phyloP scores from a whole-genome alignment of 2,113 vertebrate species.

The Bufo bufo region DNA sequence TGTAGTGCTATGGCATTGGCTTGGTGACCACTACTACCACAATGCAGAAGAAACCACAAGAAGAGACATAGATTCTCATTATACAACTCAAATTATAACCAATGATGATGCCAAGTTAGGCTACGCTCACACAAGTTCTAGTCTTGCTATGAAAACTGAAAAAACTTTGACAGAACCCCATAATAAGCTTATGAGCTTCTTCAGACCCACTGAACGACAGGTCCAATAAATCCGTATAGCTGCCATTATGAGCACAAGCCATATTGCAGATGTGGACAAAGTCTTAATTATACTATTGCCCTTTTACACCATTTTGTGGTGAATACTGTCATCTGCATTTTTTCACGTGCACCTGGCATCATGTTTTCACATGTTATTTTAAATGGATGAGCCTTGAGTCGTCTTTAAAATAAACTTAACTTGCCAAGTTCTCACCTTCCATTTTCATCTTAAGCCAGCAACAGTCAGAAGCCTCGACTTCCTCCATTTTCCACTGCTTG shows the following conservation, averaged over 20 bases:
- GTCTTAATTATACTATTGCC: background rate
- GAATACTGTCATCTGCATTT: too few species aligned
- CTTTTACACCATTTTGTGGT: background rate
- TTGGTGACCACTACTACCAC: background rate
- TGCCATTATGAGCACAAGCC: background rate
- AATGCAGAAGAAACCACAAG: background rate
- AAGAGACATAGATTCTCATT: background rate
- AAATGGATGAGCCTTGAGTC: background rate
- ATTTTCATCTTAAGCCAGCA: conserved; percentile 41
- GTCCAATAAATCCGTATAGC: background rate
- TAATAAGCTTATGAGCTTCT: background rate
- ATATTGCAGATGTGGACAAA: background rate
- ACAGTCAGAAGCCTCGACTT: conserved; percentile 43
- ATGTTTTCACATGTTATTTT: background rate
- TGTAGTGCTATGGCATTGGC: background rate
- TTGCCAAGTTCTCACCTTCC: conserved; percentile 35
- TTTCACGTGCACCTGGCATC: background rate
- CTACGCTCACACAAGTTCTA: background rate
- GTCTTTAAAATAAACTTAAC: conserved; percentile 19
- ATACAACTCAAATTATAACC: background rate
- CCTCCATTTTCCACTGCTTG: conserved; percentile 50
- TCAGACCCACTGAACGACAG: background rate
- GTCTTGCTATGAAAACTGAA: background rate
- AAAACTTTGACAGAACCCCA: background rate
- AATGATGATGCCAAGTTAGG: background rate